Percentiles rank a stretch among this genome's conserved stretches.
phyloP scores from a whole-genome alignment of 2,888 invertebrate species.

The Anagyrus pseudococci region DNA sequence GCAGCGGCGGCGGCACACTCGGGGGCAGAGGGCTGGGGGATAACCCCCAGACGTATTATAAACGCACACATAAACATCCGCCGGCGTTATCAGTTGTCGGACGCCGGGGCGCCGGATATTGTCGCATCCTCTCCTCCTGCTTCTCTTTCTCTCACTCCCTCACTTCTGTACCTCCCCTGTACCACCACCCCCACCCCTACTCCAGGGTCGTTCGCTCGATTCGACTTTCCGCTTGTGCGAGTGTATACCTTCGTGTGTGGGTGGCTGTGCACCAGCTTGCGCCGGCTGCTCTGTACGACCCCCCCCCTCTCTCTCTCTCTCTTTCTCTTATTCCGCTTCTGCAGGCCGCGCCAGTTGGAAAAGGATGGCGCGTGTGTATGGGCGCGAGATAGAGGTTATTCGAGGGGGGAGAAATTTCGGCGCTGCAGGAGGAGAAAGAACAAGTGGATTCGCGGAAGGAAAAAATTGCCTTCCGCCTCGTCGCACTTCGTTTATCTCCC shows the following conservation, averaged over 20 bases:
- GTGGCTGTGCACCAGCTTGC: too few relatives aligned
- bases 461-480: slow-evolving; percentile 26
- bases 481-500: slow-evolving; percentile 25
- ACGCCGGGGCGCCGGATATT: slow-evolving; percentile 63
- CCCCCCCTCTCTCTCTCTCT: background rate
- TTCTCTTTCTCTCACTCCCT: slow-evolving; percentile 28
- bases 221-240: background rate
- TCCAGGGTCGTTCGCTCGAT: background rate
- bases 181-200: background rate
- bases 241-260: background rate
- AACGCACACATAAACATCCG: slow-evolving; percentile 61
- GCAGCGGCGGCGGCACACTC: slow-evolving; percentile 36
- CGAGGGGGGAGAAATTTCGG: slow-evolving; percentile 12
- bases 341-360: background rate
- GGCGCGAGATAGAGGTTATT: slow-evolving; percentile 4
- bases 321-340: too few relatives aligned
- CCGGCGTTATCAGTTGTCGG: slow-evolving; percentile 62
- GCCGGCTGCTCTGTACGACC: too few relatives aligned
- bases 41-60: slow-evolving; percentile 53
- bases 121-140: slow-evolving; percentile 60
- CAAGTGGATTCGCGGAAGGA: too few relatives aligned
- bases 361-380: slow-evolving; percentile 11
- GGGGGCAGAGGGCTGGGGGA: slow-evolving; percentile 51
- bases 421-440: background rate
- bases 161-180: too few relatives aligned